These are phyloP conservation scores for Idaea dimidiata DNA, from an alignment of 2,888 invertebrate species.

Conservation along the genomic window DNA sequence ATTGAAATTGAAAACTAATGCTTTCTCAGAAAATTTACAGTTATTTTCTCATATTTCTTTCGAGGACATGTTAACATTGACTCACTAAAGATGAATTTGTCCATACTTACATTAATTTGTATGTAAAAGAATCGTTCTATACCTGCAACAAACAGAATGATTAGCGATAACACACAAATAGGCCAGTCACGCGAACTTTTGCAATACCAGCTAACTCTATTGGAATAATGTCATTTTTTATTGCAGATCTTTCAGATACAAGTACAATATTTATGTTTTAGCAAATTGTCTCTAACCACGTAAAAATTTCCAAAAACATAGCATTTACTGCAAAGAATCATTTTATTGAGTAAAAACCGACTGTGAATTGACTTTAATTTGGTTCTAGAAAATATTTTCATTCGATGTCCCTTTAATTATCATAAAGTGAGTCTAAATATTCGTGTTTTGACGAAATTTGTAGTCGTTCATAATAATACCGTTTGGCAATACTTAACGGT, in stretches of 20 bases:
- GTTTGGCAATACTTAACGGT: constrained; percentile 36
- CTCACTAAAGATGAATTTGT: constrained; percentile 21
- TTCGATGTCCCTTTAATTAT: constrained; percentile 19
- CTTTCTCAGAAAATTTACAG: not conserved
- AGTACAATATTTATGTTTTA: constrained; percentile 6
- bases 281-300: not conserved
- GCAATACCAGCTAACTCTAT: constrained; percentile 38
- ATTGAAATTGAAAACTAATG: not conserved
- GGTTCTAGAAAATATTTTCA: constrained; percentile 14
- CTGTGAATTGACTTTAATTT: constrained; percentile 4
- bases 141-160: constrained; percentile 54
- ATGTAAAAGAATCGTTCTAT: constrained; percentile 29
- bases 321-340: constrained; percentile 7
- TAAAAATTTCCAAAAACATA: not conserved
- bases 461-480: constrained; percentile 40
- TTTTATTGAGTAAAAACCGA: constrained; percentile 7
- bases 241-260: constrained; percentile 16
- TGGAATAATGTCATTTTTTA: constrained; percentile 35
- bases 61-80: constrained; percentile 20
- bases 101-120: constrained; percentile 18
- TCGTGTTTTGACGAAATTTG: constrained; percentile 28
- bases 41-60: constrained; percentile 11
- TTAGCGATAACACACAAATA: constrained; percentile 56
- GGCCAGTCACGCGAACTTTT: constrained; percentile 48
- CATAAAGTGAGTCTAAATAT: constrained; percentile 27